Percentiles rank a stretch among this genome's conserved stretches.
Evolutionary conservation across 1,140 invertebrate genomes (phyloP).

Genomic region (Helicoverpa armigera): DNA sequence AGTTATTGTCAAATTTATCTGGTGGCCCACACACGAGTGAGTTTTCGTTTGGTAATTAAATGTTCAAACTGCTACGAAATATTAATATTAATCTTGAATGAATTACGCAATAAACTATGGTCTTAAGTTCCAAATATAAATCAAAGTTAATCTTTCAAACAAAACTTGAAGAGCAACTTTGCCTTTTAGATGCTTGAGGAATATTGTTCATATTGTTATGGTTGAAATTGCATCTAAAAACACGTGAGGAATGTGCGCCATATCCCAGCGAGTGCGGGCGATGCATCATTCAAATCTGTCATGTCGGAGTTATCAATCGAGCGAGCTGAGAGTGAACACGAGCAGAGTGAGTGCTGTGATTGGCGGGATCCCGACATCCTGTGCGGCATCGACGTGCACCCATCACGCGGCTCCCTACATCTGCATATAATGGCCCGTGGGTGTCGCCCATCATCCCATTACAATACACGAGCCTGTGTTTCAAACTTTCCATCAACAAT

Average conservation of each 20-base stretch:
- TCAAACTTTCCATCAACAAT: slow-evolving; percentile 14
- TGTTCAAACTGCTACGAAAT: background rate
- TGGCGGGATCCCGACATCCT: slow-evolving; percentile 61
- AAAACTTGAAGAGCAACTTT: no score
- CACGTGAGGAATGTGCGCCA: slow-evolving; percentile 7
- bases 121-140: no score
- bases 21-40: slow-evolving; percentile 13
- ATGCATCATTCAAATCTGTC: slow-evolving; percentile 60
- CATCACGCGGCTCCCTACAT: slow-evolving; percentile 64
- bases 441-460: slow-evolving; percentile 71
- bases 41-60: slow-evolving; percentile 12
- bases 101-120: background rate
- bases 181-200: no score
- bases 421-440: slow-evolving; percentile 79
- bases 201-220: no score
- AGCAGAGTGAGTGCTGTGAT: slow-evolving; percentile 54
- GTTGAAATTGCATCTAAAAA: background rate
- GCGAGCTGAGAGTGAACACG: slow-evolving; percentile 19
- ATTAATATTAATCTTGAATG: background rate
- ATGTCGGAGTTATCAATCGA: slow-evolving; percentile 53
- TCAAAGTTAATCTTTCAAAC: no score
- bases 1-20: slow-evolving; percentile 45
- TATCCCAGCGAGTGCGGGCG: slow-evolving; percentile 27
- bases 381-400: slow-evolving; percentile 49
- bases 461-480: slow-evolving; percentile 62